A percentile compares a stretch with the other conserved stretches of the same genome.
Conservation (phyloP, 2,888 invertebrate genomes). For the Oscheius myriophilus region DNA sequence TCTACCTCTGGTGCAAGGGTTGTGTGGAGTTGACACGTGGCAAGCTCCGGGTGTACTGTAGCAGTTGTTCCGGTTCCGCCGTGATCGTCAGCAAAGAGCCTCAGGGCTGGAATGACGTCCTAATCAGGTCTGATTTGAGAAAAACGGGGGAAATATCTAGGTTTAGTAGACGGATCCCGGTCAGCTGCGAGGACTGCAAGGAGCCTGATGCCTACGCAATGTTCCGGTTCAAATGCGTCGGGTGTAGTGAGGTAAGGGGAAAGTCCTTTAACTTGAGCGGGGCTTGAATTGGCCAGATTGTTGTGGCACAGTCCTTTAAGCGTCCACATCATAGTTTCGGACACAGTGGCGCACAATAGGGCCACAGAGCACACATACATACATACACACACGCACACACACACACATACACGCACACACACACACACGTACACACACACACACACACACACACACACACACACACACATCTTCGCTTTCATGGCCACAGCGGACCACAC, state of each 20-base stretch:
- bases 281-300: too few relatives aligned
- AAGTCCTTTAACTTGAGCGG: conserved; percentile 3
- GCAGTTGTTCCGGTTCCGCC: conserved; percentile 42
- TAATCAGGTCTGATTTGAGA: conserved; percentile 36
- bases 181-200: conserved; percentile 36
- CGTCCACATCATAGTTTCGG: too few relatives aligned
- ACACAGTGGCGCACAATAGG: too few relatives aligned
- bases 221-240: conserved; percentile 58
- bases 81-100: conserved; percentile 54
- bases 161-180: conserved; percentile 43
- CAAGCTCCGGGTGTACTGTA: conserved; percentile 58
- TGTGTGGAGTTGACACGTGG: conserved; percentile 47
- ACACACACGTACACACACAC: too few relatives aligned
- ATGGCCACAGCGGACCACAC: too few relatives aligned
- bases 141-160: not conserved
- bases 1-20: conserved; percentile 57
- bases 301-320: too few relatives aligned
- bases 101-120: conserved; percentile 51
- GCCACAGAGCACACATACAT: too few relatives aligned
- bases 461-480: too few relatives aligned
- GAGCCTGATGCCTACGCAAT: conserved; percentile 28
- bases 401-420: too few relatives aligned
- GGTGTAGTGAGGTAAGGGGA: conserved; percentile 54
- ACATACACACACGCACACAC: too few relatives aligned
- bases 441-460: too few relatives aligned